A percentile compares a stretch with the other conserved stretches of the same genome.
These are phyloP conservation scores for Trialeurodes vaporariorum DNA, from an alignment of 1,140 invertebrate species.

Conservation along the genomic window DNA sequence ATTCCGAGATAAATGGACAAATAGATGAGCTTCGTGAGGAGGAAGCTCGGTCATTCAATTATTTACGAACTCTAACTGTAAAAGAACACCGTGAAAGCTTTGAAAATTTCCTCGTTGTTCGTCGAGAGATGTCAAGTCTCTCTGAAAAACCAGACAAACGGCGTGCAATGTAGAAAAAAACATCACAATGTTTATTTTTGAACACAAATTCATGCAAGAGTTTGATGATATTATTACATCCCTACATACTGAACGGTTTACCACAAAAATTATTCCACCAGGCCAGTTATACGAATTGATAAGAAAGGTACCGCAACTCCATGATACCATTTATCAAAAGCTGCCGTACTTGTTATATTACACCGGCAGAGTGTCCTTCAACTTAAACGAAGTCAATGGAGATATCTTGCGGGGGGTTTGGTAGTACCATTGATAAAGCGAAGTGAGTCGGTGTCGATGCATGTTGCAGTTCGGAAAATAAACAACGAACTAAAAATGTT, in stretches of 20 bases:
- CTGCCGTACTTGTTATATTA: not conserved
- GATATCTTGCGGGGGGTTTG: not conserved
- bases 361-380: not conserved
- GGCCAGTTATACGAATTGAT: not conserved
- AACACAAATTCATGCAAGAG: not conserved
- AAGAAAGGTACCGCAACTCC: not conserved
- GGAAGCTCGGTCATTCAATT: not conserved
- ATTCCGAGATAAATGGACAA: not conserved
- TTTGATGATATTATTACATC: not conserved
- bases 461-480: not conserved
- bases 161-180: not conserved
- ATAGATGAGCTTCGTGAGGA: not conserved
- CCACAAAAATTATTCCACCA: not conserved
- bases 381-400: not conserved
- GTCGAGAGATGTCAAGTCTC: not conserved
- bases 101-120: no score
- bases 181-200: not conserved
- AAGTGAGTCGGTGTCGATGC: not conserved
- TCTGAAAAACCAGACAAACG: not conserved
- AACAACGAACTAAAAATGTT: no score
- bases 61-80: not conserved
- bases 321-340: not conserved
- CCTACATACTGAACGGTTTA: not conserved
- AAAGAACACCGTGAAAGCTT: no score
- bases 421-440: not conserved